Percentiles rank a stretch among this genome's conserved stretches.
Conservation (phyloP, 2,113 vertebrate species). For the Crotalus helleri region DNA sequence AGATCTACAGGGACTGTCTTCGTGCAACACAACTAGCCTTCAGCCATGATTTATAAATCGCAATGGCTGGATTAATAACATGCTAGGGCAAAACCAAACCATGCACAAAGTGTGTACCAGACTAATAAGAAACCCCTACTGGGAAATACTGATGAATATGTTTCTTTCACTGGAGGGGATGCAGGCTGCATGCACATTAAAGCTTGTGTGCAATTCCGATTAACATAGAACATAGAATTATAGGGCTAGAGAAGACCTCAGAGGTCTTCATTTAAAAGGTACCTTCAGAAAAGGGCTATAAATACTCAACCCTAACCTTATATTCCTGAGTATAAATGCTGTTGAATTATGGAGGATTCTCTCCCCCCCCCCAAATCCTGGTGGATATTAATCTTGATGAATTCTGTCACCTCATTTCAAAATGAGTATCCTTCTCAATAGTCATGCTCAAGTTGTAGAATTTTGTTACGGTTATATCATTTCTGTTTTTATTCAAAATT, state of each 20-base stretch:
- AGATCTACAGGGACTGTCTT: background rate
- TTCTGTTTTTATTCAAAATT: background rate
- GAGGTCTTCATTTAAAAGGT: background rate
- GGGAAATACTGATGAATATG: background rate
- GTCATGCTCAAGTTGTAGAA: background rate
- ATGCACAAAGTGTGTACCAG: background rate
- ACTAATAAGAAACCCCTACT: background rate
- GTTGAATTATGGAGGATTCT: background rate
- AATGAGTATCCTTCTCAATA: background rate
- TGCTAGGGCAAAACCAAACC: background rate
- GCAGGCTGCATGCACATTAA: background rate
- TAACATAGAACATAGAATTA: background rate
- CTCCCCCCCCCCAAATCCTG: background rate
- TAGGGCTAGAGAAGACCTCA: background rate
- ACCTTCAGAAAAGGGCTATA: background rate
- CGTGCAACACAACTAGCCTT: background rate
- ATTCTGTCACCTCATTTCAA: background rate
- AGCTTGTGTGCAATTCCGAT: background rate
- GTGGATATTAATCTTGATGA: background rate
- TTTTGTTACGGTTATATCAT: background rate
- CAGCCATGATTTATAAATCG: background rate
- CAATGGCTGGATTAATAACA: background rate
- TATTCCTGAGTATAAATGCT: background rate
- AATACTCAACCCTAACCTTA: background rate
- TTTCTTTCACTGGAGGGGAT: background rate